phyloP scores from a whole-genome alignment of 2,113 vertebrate species.

The Beaufortia kweichowensis region DNA sequence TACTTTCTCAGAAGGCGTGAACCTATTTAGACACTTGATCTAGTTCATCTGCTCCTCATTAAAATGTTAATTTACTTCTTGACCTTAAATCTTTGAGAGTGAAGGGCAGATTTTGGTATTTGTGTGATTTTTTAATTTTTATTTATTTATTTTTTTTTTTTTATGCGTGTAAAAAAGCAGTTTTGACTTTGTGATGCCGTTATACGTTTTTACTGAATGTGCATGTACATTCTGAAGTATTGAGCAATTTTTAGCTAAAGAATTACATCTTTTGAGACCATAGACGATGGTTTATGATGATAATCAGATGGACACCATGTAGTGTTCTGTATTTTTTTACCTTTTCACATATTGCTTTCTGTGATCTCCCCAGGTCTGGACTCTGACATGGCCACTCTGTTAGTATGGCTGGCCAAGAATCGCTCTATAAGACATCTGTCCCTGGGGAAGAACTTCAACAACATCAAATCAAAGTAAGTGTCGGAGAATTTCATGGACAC shows the following conservation, averaged over 20 bases:
- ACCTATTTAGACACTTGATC: background rate
- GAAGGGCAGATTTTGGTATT: background rate
- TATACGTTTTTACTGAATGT: background rate
- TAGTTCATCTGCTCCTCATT: background rate
- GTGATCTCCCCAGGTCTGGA: slow-evolving; percentile 79
- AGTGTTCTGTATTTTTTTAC: too few relatives aligned
- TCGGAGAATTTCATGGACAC: background rate
- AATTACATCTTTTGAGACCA: too few relatives aligned
- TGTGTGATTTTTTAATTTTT: too few relatives aligned
- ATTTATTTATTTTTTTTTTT: background rate
- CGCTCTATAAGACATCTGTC: slow-evolving; percentile 93
- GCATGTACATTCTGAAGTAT: too few relatives aligned
- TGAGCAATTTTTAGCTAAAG: too few relatives aligned
- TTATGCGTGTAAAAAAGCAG: background rate
- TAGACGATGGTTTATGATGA: too few relatives aligned
- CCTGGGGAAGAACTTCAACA: slow-evolving; percentile 97
- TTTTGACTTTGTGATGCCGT: background rate
- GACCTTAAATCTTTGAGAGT: background rate
- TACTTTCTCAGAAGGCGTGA: background rate
- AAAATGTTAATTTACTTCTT: background rate
- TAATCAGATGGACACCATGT: too few relatives aligned
- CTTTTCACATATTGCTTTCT: too few relatives aligned
- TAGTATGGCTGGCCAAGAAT: slow-evolving; percentile 97
- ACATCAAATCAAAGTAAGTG: slow-evolving; percentile 98
- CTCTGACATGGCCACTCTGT: slow-evolving; percentile 90